Evolutionary conservation across 2,113 vertebrate species (phyloP).

Genomic region (Serilophus lunatus): DNA sequence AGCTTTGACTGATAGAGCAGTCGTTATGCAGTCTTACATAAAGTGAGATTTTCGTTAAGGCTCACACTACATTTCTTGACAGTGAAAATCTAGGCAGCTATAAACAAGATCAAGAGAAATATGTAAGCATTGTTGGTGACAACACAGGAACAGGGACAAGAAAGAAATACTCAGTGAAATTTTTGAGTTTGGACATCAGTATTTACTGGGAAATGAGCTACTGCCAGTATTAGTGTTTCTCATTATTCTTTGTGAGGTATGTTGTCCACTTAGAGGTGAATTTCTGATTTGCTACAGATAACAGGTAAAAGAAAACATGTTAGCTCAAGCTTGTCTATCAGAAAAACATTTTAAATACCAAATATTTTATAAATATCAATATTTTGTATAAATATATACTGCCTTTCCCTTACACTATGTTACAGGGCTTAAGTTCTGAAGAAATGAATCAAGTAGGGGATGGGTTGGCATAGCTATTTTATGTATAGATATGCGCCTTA

Average conservation of each 20-base stretch:
- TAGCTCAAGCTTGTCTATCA: neutral
- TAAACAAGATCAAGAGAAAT: conserved; percentile 55
- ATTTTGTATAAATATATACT: neutral
- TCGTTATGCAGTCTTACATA: neutral
- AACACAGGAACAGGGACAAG: neutral
- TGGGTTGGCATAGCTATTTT: neutral
- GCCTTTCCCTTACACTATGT: neutral
- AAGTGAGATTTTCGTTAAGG: conserved; percentile 17
- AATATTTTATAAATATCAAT: neutral
- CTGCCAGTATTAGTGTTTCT: neutral
- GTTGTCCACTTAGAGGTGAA: neutral
- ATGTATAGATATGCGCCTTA: neutral
- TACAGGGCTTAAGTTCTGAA: neutral
- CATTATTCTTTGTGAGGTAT: neutral
- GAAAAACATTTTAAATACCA: neutral
- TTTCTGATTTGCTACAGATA: neutral
- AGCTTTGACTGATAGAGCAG: neutral
- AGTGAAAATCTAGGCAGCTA: conserved; percentile 30
- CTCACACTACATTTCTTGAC: conserved; percentile 6
- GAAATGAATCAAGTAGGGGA: neutral
- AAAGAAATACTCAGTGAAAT: neutral
- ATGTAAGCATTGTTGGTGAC: conserved; percentile 12
- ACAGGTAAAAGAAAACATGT: neutral
- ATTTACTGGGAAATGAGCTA: conserved; percentile 38
- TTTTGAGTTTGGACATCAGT: conserved; percentile 27